Base-by-base conservation (phyloP, 2,888 invertebrate genomes). In the Neoaliturus tenellus region DNA sequence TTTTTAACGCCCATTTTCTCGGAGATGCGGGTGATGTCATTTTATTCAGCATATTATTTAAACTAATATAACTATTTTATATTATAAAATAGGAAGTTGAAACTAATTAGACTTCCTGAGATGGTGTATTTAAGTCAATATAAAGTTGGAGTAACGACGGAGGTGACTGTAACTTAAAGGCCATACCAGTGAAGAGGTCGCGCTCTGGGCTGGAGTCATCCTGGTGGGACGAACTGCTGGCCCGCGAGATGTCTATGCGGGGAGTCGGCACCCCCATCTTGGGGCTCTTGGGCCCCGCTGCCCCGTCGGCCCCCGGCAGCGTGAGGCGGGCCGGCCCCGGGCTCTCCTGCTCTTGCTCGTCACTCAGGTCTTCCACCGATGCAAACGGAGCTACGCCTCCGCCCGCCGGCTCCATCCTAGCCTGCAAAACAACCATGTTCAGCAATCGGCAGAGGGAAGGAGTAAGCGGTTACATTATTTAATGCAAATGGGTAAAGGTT, bases 371-470 rank as follows among this genome's bases (percentile, higher is more conserved):
- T 93, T 98, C 98, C 92, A 98, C 97, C 89, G 97, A 98, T 90
- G 98, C 98, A 91, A 98, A 96, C 90, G 98, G 98, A 89, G 98
- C 98, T 90, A 97, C 97, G 90, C 97, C 97, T 75, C 28, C 48
- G 20, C 75, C 44, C 75, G 0, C 20, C n/a, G 75, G 28, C 44
- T 73, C 73, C 75, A 75, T 75, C 41, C 39, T 75, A 28, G n/a
- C 75, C 75, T 62, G 28, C 20, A 23, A 6, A 48, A 17, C 14
- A 48, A 48, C 17, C 48, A 17, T 48, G 39, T n/a, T n/a, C n/a
- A n/a, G n/a, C n/a, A n/a, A n/a, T n/a, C n/a, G n/a, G n/a, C n/a
- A n/a, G n/a, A n/a, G n/a, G n/a, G n/a, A n/a, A n/a, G n/a, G n/a
- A n/a, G n/a, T n/a, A n/a, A n/a, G n/a, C n/a, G n/a, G n/a, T n/a